Evolutionary conservation across 1,140 invertebrate genomes (phyloP), one percentile per base, ranked within the genome.

Genomic region (Neodiprion virginianus): DNA sequence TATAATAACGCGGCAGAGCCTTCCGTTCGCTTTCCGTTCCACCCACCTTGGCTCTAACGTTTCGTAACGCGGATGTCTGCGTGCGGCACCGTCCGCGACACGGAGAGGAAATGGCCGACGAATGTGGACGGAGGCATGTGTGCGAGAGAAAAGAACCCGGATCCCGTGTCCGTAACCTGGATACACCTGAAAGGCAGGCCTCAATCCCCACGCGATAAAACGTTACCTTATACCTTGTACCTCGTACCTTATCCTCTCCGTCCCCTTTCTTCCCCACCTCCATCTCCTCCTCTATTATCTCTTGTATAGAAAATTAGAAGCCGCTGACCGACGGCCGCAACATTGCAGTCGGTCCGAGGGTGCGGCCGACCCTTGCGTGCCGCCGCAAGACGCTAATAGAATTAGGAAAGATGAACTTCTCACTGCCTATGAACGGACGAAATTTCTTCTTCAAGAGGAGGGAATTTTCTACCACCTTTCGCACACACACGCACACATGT

Each of bases 381-480:
- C 48, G 71, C 48, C 75, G 5, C 28, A 40, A 40, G 28, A 40
- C 28, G 28, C 72, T 82, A 79, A 84, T 82, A 79, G 79, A 84
- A 84, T 83, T 79, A 82, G 70, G 72, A 72, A 75, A 76, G 78
- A 77, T 72, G 78, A 77, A 73, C 76, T 77, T 53, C 71, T 76
- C 74, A 73, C 65, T 61, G 28, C n/a, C 53, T 61, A 3, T 40
- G 28, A 40, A 61, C 61, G 61, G 61, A 65, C 61, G 61, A 69
- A 23, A 69, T 69, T 17, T 11, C 67, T 11, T 69, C 67, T 21
- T 21, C 67, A 0, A 69, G 40, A 69, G 67, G 12, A 10, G 17
- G 7, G 3, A 14, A 69, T 23, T 8, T 7, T 23, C 67, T 7
- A 7, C 67, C 67, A 1, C 12, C 17, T 5, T 7, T 7, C 61